Evolutionary conservation across 2,113 vertebrate species (phyloP).

Genomic region (Psophia crepitans): DNA sequence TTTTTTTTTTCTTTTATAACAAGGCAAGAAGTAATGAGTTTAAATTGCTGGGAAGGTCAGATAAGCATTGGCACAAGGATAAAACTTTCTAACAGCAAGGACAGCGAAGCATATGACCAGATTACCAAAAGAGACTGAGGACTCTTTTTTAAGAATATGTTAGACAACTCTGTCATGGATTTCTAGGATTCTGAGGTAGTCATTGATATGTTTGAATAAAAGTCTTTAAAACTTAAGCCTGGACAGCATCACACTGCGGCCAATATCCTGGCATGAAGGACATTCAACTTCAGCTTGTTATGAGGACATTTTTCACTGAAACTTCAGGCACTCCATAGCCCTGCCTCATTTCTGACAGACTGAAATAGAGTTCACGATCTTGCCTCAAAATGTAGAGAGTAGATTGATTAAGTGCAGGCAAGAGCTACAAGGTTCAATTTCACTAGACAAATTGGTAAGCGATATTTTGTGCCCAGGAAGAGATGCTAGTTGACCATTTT

Average conservation of each 20-base stretch:
- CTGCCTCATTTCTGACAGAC: not conserved
- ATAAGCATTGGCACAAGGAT: not conserved
- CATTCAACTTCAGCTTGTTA: not conserved
- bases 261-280: fast-evolving
- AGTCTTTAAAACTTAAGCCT: not conserved
- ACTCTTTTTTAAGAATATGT: not conserved
- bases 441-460: not conserved
- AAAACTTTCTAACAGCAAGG: not conserved
- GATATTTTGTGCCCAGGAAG: not conserved
- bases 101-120: not conserved
- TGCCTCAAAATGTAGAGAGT: not conserved
- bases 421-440: not conserved
- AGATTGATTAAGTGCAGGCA: not conserved
- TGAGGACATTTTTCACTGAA: not conserved
- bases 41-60: not conserved
- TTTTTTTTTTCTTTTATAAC: not conserved
- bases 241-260: not conserved
- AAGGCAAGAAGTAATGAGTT: not conserved
- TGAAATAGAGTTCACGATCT: not conserved
- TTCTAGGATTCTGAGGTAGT: not conserved
- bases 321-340: not conserved
- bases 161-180: not conserved
- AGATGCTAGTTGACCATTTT: not conserved
- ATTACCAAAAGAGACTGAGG: not conserved
- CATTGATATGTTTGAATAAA: not conserved